Conservation (phyloP, 2,888 invertebrate species). For the Thelaira solivaga region DNA sequence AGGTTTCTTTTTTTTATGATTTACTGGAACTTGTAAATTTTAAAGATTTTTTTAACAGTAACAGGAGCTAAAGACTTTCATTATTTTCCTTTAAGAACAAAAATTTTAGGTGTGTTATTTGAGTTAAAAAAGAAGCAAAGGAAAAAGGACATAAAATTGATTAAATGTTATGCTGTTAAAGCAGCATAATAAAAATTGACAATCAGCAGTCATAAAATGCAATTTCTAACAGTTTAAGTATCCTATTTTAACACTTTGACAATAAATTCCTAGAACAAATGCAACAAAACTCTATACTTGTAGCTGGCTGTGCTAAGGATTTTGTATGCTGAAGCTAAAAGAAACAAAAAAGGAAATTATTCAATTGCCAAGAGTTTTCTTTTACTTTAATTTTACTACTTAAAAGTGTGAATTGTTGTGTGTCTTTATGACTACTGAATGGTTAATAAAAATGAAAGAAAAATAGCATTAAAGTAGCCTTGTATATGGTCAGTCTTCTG, state of each 20-base stretch:
- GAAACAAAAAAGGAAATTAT: neutral
- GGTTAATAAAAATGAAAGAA: slow-evolving; percentile 11
- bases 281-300: neutral
- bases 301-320: neutral
- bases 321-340: too few species aligned
- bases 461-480: too few species aligned
- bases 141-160: slow-evolving; percentile 41
- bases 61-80: slow-evolving; percentile 26
- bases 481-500: neutral
- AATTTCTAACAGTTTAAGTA: slow-evolving; percentile 7
- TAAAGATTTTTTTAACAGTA: slow-evolving; percentile 20
- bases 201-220: slow-evolving; percentile 32
- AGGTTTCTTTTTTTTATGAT: slow-evolving; percentile 12
- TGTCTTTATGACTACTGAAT: slow-evolving; percentile 52
- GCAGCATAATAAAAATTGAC: slow-evolving; percentile 16
- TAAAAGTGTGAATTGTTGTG: slow-evolving; percentile 8
- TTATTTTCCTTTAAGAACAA: neutral
- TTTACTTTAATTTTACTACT: neutral
- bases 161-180: slow-evolving; percentile 33
- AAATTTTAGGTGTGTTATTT: neutral
- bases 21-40: slow-evolving; percentile 28
- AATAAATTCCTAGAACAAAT: slow-evolving; percentile 44
- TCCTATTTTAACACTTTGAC: slow-evolving; percentile 50
- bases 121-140: neutral
- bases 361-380: slow-evolving; percentile 11